These are phyloP conservation scores for Elanoides forficatus DNA, from an alignment of 2,113 vertebrate species.

Conservation along the genomic window DNA sequence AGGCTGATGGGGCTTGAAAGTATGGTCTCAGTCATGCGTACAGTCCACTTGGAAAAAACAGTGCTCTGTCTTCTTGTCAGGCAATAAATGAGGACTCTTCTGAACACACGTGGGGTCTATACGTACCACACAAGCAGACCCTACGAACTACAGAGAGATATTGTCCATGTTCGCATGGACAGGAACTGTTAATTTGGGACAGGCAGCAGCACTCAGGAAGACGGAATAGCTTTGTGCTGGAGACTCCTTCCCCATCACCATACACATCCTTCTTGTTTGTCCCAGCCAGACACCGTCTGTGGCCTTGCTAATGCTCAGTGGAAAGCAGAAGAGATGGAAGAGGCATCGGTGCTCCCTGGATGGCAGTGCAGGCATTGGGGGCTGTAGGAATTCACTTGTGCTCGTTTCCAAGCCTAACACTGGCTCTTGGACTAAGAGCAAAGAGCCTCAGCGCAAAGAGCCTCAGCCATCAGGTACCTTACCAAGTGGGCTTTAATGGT, in stretches of 20 bases:
- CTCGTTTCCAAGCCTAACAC: neutral
- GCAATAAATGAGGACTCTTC: neutral
- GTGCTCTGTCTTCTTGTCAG: neutral
- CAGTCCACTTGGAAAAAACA: neutral
- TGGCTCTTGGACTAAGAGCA: neutral
- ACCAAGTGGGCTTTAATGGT: slow-evolving; percentile 23
- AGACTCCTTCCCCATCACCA: neutral
- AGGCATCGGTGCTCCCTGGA: neutral
- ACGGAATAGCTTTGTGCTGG: neutral
- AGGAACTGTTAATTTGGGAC: neutral
- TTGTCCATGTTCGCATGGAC: neutral
- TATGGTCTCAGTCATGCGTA: neutral
- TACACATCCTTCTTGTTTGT: neutral
- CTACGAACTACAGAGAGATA: neutral
- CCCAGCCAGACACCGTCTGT: neutral
- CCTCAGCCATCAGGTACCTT: neutral
- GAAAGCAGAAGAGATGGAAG: neutral
- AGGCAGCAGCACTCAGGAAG: neutral
- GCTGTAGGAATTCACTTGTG: neutral
- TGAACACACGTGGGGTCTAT: accelerated
- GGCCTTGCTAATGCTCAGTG: neutral
- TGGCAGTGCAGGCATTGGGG: accelerated
- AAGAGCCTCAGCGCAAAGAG: neutral
- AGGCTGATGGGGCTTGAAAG: neutral
- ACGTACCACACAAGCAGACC: neutral